These are phyloP conservation scores for Halichoeres trimaculatus DNA, from an alignment of 2,113 vertebrate genomes.

Conservation along the genomic window DNA sequence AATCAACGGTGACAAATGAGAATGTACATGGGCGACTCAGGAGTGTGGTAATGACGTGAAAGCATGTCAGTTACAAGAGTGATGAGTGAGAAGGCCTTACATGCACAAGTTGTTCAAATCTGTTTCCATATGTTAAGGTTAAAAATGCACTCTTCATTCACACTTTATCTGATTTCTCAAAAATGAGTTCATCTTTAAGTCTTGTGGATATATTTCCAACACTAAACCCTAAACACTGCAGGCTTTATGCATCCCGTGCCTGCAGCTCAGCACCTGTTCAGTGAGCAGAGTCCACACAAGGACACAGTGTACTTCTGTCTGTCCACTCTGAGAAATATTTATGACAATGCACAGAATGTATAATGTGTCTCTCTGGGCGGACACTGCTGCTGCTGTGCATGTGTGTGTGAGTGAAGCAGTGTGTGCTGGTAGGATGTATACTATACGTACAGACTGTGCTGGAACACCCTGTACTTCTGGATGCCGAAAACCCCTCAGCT, in stretches of 20 bases:
- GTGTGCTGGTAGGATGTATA: neutral
- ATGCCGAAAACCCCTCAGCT: slow-evolving; percentile 37
- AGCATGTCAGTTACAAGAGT: neutral
- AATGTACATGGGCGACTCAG: neutral
- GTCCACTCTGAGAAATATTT: neutral
- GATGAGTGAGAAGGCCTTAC: neutral
- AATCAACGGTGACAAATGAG: neutral
- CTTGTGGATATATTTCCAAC: too few relatives aligned
- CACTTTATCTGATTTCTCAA: too few relatives aligned
- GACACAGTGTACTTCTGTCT: neutral
- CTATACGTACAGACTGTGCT: slow-evolving; percentile 34
- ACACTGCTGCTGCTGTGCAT: neutral
- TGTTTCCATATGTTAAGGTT: neutral
- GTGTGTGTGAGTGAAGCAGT: neutral
- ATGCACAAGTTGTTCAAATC: too few relatives aligned
- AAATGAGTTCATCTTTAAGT: too few relatives aligned
- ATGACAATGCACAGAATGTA: slow-evolving; percentile 22
- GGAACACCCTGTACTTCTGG: slow-evolving; percentile 58
- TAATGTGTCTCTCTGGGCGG: neutral
- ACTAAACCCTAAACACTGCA: neutral
- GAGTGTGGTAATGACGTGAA: slow-evolving; percentile 14
- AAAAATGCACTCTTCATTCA: too few relatives aligned
- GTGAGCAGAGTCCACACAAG: neutral
- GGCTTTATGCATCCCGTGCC: neutral
- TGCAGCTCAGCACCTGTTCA: slow-evolving; percentile 32